Base-by-base conservation (phyloP, 2,113 vertebrate genomes). In the Gavialis gangeticus region DNA sequence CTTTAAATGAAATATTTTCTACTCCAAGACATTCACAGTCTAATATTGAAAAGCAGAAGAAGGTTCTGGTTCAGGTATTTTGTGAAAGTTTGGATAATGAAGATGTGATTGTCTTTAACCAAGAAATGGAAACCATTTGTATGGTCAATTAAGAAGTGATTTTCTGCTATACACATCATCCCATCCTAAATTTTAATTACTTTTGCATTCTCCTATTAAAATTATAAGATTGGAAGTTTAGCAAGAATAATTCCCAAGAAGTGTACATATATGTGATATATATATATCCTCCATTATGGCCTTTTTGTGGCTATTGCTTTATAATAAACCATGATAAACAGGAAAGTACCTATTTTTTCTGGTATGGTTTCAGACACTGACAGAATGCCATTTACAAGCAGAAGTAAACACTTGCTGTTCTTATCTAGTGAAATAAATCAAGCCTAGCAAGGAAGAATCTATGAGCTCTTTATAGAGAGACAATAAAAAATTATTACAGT, bases 21-120 rank as follows among this genome's bases (percentile, higher is more conserved):
- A 97, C 92, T 96, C 92, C 91, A 90, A 89, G 90, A 89, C 93
- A 77, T 90, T 95, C 92, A 94, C 84, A 95, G 75, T 90, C 86
- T 94, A 97, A 96, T 79, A 87, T 78, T 85, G 89, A 79, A 84
- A 92, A 96, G 91, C 60, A 85, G 79, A 90, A 46, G 75, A 93
- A 95, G 88, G 89, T 90, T 79, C 83, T 82, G 88, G 84, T 75
- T 91, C 87, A 60, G 9, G 73, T 86, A 55, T 94, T 91, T 91
- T 90, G 59, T 91, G 87, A 94, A 94, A 91, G 57, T 60, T 93
- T 93, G 94, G 77, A 75, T 94, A 95, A 93, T 56, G 79, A 96
- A 75, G 57, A 83, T 91, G 77, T 83, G 79, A 77, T 60, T 75
- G 77, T 89, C 91, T 95, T 89, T 94, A 71, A 89, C 76, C 81